Base-by-base conservation (phyloP, 2,888 invertebrate species). In the Notodonta dromedarius region DNA sequence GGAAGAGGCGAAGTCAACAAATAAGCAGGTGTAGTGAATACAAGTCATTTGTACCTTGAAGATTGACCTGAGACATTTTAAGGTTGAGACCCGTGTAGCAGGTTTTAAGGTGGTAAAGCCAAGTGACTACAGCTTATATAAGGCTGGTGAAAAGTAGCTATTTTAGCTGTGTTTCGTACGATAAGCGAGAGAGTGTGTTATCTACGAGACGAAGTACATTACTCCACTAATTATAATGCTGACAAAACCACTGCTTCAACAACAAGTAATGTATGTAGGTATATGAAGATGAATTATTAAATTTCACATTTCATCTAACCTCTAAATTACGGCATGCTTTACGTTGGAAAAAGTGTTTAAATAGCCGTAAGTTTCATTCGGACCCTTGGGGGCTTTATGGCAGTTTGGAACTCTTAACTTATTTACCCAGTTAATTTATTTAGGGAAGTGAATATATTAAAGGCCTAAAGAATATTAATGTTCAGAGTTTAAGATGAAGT, bases 401-500 rank as follows among this genome's bases (percentile, higher is more conserved):
- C 75, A 78, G 82, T 84, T 83, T 63, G 61, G 65, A 79, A 83
- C 79, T 79, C 74, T 74, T 72, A 77, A 79, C 77, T 85, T 85
- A 86, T 85, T 86, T 85, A 82, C 80, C 60, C 67, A 77, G 80
- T 84, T 85, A 84, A 85, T 86, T 85, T 85, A 85, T 86, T 85
- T 79, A 74, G 76, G 75, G 73, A 79, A 83, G 77, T 80, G 79
- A 80, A 82, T 84, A 78, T 81, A 85, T 82, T 78, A 72, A 70
- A 70, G 67, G 77, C 67, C 76, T 80, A 75, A 78, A 79, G 73
- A 77, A 82, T 82, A 83, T 82, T 82, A 80, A 85, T 83, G 82
- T 74, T 65, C 60, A 14, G 75, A 82, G 74, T 83, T 80, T 77
- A 69, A 75, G 78, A 79, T 77, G 76, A 77, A 80, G 76, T 71